These are phyloP conservation scores for Heteractis magnifica DNA, from an alignment of 92 coral and sea anemone species.

Conservation along the genomic window DNA sequence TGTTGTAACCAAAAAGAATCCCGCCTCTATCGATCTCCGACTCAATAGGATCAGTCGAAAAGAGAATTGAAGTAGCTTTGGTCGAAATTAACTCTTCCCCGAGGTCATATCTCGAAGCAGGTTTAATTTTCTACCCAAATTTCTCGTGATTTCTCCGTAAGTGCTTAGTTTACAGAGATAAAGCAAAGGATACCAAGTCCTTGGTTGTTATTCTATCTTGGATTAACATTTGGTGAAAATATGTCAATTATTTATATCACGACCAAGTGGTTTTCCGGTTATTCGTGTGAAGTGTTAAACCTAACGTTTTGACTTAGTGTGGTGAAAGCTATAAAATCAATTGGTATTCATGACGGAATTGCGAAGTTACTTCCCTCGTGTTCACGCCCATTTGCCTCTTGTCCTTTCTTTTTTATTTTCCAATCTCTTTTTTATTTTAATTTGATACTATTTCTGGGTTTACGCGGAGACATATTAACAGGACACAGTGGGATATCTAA, in stretches of 20 bases:
- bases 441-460: not conserved
- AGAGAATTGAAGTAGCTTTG: not conserved
- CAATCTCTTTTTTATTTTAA: not conserved
- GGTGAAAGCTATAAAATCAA: not conserved
- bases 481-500: not conserved
- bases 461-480: not conserved
- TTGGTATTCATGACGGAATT: too few species aligned
- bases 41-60: not conserved
- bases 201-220: constrained; percentile 3
- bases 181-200: too few species aligned
- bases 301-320: not conserved
- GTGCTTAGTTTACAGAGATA: too few species aligned
- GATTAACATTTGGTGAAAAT: constrained; percentile 8
- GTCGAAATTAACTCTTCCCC: not conserved
- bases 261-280: constrained; percentile 6
- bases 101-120: not conserved
- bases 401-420: not conserved
- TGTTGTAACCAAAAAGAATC: not conserved
- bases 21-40: constrained; percentile 2
- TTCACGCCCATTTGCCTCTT: not conserved
- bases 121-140: not conserved
- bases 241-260: constrained; percentile 1
- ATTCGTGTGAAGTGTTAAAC: not conserved
- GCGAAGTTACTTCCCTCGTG: not conserved
- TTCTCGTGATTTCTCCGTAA: too few species aligned